phyloP scores from a whole-genome alignment of 2,888 invertebrate species.

The Cryptosula pallasiana region DNA sequence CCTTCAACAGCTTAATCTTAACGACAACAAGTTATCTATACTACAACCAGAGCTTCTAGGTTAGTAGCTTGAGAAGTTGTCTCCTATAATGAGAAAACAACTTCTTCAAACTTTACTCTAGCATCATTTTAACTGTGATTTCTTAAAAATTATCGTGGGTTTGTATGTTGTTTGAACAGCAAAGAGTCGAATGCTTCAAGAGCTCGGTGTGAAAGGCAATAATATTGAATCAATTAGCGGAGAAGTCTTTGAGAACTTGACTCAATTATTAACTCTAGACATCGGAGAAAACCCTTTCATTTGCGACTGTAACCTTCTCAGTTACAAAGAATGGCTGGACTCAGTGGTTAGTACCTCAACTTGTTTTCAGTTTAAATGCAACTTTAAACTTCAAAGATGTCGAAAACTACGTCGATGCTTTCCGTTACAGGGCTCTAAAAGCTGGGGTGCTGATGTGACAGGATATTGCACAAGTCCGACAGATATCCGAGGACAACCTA shows the following conservation, averaged over 20 bases:
- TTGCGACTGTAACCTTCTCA: not conserved
- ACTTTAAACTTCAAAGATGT: too few species aligned
- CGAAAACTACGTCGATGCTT: too few species aligned
- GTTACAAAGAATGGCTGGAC: slow-evolving; percentile 13
- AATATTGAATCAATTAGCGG: not conserved
- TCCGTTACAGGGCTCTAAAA: not conserved
- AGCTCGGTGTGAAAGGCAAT: not conserved
- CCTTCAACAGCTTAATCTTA: not conserved
- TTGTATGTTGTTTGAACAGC: not conserved
- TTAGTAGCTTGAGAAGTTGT: not conserved
- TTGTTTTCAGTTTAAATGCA: too few species aligned
- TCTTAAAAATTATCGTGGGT: not conserved
- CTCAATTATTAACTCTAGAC: not conserved
- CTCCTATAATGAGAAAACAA: too few species aligned
- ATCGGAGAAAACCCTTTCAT: not conserved
- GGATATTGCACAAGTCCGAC: not conserved
- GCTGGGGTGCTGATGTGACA: not conserved
- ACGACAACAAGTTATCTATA: not conserved
- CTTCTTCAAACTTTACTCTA: too few species aligned
- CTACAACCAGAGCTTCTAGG: slow-evolving; percentile 7
- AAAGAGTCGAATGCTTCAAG: not conserved
- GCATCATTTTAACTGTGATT: too few species aligned
- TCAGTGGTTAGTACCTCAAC: too few species aligned
- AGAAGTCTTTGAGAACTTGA: not conserved
- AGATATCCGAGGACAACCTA: not conserved